These are phyloP conservation scores for Ormyrus rosae DNA, from an alignment of 2,888 invertebrate species.

Conservation along the genomic window DNA sequence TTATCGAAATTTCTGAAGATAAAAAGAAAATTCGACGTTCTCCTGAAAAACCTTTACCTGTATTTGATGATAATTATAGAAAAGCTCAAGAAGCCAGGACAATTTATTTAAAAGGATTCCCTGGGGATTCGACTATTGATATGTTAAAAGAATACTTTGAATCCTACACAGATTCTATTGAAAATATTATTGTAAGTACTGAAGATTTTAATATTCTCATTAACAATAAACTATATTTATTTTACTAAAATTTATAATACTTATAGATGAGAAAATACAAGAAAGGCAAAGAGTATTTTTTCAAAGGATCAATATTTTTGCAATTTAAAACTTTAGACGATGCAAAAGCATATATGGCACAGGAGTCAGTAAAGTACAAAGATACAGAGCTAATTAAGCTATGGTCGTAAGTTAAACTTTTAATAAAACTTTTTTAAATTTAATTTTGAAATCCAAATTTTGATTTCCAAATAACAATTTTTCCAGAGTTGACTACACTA, in stretches of 20 bases:
- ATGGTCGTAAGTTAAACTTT: slow-evolving; percentile 79
- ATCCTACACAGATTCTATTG: slow-evolving; percentile 78
- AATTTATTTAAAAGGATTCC: slow-evolving; percentile 92
- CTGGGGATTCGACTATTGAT: slow-evolving; percentile 82
- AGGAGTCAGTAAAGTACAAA: slow-evolving; percentile 82
- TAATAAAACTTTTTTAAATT: slow-evolving; percentile 23
- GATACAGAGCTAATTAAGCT: slow-evolving; percentile 82
- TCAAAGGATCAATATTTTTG: slow-evolving; percentile 95
- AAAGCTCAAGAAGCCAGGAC: slow-evolving; percentile 87
- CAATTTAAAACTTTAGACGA: slow-evolving; percentile 89
- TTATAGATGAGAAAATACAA: slow-evolving; percentile 78
- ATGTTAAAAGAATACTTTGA: slow-evolving; percentile 85
- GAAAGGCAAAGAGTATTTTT: slow-evolving; percentile 81
- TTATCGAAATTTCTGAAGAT: slow-evolving; percentile 81
- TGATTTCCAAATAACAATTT: slow-evolving; percentile 27
- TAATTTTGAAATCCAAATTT: slow-evolving; percentile 23
- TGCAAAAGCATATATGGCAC: slow-evolving; percentile 86
- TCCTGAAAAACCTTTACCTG: slow-evolving; percentile 86
- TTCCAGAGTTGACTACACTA: slow-evolving; percentile 78
- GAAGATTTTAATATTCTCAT: neutral
- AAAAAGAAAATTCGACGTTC: slow-evolving; percentile 85
- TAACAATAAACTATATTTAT: neutral
- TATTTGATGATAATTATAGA: slow-evolving; percentile 88
- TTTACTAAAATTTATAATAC: neutral
- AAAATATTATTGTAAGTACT: slow-evolving; percentile 73